Base-by-base conservation (phyloP, 2,113 vertebrate genomes). In the Crotalus viridis region DNA sequence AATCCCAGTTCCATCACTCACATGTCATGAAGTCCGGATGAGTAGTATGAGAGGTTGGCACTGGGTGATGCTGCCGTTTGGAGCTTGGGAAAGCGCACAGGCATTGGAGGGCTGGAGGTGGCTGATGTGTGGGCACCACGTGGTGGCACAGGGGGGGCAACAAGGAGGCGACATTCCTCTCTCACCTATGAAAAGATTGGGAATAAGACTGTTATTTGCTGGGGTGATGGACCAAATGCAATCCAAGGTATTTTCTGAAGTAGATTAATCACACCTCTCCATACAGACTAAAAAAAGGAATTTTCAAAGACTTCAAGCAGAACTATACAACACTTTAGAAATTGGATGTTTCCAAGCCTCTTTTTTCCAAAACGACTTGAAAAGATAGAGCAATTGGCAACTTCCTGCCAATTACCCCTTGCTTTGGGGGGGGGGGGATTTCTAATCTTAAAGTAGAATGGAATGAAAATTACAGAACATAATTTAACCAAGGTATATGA, bases 161-260 rank as follows among this genome's bases (percentile, higher is more conserved):
- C 98, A 95, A 99, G 98, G 95, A 99, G 98, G 89, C 99, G 99
- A 64, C 99, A 99, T 96, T 99, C 99, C 96, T 99, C 99, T 97
- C 98, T 98, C 96, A 99, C 99, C 99, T 99, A 96, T n/a, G 96
- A 88, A 51, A 96, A 81, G 74, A 81, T 81, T 39, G 74, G 7
- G 39, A 8, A 22, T 8, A n/a, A 81, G 51, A 39, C 5, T 4
- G 54, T 85, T 13, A 46, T 26, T 26, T 22, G 90, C 21, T 17
- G 33, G 13, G 59, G 1, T 64, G 89, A 43, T 12, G 57, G 10
- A 39, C 7, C 10, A 4, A 19, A 10, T 13, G 48, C 48, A 13
- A 24, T 5, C 33, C 9, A 28, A n/a, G 13, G 1, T 26, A 26
- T 46, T 33, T 39, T 87, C 2, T 48, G 15, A 51, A 61, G 13